Percentiles rank a stretch among this genome's conserved stretches.
Conservation (phyloP, 2,888 invertebrate genomes). For the Xanthorhoe designata region DNA sequence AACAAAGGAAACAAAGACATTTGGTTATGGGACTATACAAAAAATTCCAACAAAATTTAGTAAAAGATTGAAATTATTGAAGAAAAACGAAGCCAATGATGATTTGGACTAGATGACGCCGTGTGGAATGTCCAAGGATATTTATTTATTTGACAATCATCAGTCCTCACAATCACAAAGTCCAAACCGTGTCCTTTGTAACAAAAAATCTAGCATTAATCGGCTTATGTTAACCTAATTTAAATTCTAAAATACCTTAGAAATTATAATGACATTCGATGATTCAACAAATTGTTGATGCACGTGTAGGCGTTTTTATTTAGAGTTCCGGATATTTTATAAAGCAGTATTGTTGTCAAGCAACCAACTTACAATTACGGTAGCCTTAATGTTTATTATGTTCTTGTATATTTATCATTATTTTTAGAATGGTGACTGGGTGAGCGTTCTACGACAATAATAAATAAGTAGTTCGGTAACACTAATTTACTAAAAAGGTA, state of each 20-base stretch:
- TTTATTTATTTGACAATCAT: slow-evolving; percentile 26
- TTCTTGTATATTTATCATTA: too few species aligned
- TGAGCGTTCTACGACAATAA: too few species aligned
- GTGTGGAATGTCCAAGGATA: too few species aligned
- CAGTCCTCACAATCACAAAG: slow-evolving; percentile 27
- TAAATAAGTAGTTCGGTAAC: too few species aligned
- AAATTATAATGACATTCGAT: slow-evolving; percentile 74
- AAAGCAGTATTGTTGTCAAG: not conserved
- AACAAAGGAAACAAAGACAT: slow-evolving; percentile 18
- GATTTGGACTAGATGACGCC: too few species aligned
- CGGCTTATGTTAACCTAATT: slow-evolving; percentile 66
- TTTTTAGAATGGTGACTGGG: too few species aligned
- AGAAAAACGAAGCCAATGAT: slow-evolving; percentile 27
- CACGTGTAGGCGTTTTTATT: slow-evolving; percentile 17
- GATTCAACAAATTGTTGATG: slow-evolving; percentile 66
- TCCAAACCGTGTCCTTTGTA: slow-evolving; percentile 36
- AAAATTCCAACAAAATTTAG: slow-evolving; percentile 10
- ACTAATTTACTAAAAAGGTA: too few species aligned
- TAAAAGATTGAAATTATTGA: slow-evolving; percentile 16
- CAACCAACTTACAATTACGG: too few species aligned
- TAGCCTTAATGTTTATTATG: too few species aligned
- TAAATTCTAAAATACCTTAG: slow-evolving; percentile 72
- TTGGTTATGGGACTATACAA: slow-evolving; percentile 2
- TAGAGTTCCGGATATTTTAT: slow-evolving; percentile 44
- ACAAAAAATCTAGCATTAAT: slow-evolving; percentile 48